Percentiles rank a stretch among this genome's conserved stretches.
Evolutionary conservation across 2,113 vertebrate species (phyloP).

Genomic region (Lycocorax pyrrhopterus): DNA sequence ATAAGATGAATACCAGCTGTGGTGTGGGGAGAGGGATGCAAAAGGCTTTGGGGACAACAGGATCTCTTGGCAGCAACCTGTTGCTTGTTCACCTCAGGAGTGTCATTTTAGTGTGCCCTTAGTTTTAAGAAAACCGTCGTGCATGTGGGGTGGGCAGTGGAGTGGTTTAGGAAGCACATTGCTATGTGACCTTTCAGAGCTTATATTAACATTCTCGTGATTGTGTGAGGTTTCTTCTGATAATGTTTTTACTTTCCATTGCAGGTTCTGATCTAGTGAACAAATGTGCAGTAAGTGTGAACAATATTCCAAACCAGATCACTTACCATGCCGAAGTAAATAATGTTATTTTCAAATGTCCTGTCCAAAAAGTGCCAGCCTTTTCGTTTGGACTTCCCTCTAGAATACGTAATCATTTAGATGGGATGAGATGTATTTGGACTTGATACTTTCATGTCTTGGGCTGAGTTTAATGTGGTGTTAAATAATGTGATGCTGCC

Average conservation of each 20-base stretch:
- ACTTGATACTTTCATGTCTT: neutral
- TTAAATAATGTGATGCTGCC: neutral
- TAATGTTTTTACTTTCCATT: neutral
- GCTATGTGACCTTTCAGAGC: neutral
- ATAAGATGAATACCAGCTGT: neutral
- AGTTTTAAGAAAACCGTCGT: neutral
- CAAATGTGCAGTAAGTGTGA: conserved; percentile 36
- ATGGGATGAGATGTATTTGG: neutral
- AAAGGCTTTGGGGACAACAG: neutral
- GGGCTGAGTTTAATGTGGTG: neutral
- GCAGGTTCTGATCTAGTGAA: conserved; percentile 18
- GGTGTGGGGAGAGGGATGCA: neutral
- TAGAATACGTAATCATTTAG: accelerated
- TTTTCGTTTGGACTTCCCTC: neutral
- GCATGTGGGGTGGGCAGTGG: neutral
- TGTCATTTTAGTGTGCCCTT: neutral
- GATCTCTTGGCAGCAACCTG: neutral
- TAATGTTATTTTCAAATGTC: neutral
- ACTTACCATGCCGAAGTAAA: neutral
- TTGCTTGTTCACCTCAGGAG: neutral
- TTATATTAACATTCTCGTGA: neutral
- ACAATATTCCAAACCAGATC: neutral
- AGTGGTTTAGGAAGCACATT: neutral
- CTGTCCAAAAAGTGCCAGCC: neutral
- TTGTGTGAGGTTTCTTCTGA: neutral